Conservation (phyloP, 1,140 invertebrate species). For the Chlorops oryzae region DNA sequence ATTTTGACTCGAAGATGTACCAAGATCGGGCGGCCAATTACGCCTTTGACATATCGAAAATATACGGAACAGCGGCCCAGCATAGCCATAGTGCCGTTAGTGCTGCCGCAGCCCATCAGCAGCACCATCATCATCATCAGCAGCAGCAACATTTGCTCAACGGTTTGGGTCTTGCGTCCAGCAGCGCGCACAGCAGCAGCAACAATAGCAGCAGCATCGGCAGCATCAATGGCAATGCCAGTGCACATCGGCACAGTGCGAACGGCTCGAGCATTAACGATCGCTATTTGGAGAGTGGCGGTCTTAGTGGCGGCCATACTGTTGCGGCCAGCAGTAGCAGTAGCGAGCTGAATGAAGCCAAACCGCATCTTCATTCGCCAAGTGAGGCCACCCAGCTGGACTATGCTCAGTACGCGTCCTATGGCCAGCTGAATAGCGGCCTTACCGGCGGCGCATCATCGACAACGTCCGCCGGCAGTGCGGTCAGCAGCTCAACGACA, state of each 20-base stretch:
- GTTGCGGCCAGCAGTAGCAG: conserved; percentile 12
- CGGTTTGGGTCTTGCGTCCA: conserved; percentile 20
- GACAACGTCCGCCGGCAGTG: conserved; percentile 36
- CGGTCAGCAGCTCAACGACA: conserved; percentile 34
- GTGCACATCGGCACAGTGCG: conserved; percentile 12
- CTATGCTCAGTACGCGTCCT: conserved; percentile 47
- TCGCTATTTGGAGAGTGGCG: conserved; percentile 35
- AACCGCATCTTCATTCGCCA: conserved; percentile 40
- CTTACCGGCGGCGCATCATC: conserved; percentile 31
- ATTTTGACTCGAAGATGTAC: conserved; percentile 72
- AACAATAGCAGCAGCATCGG: conserved; percentile 24
- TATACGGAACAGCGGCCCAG: conserved; percentile 51
- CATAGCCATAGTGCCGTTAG: conserved; percentile 32
- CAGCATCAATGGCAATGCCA: conserved; percentile 18
- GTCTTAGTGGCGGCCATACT: conserved; percentile 25
- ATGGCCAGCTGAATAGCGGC: conserved; percentile 43
- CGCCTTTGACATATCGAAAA: conserved; percentile 64
- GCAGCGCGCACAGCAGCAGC: conserved; percentile 9
- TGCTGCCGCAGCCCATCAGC: conserved; percentile 31
- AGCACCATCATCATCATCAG: conserved; percentile 17
- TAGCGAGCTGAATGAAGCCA: conserved; percentile 32
- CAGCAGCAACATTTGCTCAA: conserved; percentile 26
- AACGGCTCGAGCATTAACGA: conserved; percentile 37
- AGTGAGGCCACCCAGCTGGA: conserved; percentile 39
- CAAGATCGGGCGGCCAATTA: conserved; percentile 64